Conservation (phyloP, 2,888 invertebrate species). For the Luperina nickerlii region DNA sequence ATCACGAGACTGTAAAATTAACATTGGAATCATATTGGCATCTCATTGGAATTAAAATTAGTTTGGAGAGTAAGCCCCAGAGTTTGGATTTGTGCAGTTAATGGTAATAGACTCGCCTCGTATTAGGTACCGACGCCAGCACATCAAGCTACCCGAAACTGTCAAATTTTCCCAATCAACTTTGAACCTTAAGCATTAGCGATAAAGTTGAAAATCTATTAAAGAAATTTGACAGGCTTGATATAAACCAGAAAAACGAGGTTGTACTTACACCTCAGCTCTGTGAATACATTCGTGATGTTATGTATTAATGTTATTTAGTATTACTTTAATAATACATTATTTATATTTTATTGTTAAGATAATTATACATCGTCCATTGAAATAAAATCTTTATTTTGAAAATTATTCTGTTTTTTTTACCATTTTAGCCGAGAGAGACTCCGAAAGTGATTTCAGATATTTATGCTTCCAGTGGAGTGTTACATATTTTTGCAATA, state of each 20-base stretch:
- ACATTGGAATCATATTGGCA: too few species aligned
- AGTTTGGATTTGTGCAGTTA: too few species aligned
- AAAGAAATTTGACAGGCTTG: too few species aligned
- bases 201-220: too few species aligned
- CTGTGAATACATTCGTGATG: not conserved
- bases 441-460: not conserved
- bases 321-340: slow-evolving; percentile 17
- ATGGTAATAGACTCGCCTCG: too few species aligned
- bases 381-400: slow-evolving; percentile 39
- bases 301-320: slow-evolving; percentile 8
- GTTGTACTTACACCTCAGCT: not conserved
- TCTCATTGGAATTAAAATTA: too few species aligned
- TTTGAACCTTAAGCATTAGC: too few species aligned
- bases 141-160: too few species aligned
- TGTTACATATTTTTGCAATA: not conserved
- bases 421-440: not conserved
- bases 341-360: slow-evolving; percentile 37
- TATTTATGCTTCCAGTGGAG: not conserved
- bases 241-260: not conserved
- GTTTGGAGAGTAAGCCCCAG: too few species aligned
- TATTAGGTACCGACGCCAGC: too few species aligned
- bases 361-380: slow-evolving; percentile 39
- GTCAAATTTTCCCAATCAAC: too few species aligned
- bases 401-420: not conserved
- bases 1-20: too few species aligned